Conservation (phyloP, 2,113 vertebrate species). For the Lathamus discolor region DNA sequence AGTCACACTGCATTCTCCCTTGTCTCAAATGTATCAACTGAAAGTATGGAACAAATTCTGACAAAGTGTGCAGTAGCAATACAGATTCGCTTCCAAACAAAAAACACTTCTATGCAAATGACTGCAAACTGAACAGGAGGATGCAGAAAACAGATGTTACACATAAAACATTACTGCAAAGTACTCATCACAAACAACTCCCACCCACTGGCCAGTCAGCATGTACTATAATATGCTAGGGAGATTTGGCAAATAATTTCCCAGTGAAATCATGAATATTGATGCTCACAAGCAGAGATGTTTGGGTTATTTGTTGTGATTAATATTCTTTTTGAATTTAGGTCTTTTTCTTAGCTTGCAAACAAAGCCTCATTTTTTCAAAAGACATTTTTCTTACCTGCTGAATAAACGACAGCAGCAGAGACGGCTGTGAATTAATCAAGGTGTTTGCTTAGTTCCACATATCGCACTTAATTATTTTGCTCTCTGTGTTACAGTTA, state of each 20-base stretch:
- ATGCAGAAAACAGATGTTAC: slow-evolving; percentile 48
- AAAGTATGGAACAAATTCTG: not conserved
- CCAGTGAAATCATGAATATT: slow-evolving; percentile 31
- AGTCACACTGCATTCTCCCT: not conserved
- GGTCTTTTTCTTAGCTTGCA: not conserved
- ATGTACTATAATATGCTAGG: slow-evolving; percentile 1
- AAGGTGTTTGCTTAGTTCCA: not conserved
- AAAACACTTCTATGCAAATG: not conserved
- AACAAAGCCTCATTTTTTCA: not conserved
- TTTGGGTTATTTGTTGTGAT: slow-evolving; percentile 37
- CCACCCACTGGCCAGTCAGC: slow-evolving; percentile 50
- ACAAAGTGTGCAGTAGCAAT: not conserved
- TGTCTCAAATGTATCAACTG: not conserved
- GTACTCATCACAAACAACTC: slow-evolving; percentile 26
- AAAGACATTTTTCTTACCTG: not conserved
- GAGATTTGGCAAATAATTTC: slow-evolving; percentile 37
- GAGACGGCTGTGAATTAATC: not conserved
- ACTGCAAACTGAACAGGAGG: slow-evolving; percentile 25
- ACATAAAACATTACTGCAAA: slow-evolving; percentile 43
- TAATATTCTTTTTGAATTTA: not conserved
- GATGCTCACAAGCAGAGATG: slow-evolving; percentile 11
- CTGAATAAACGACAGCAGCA: not conserved
- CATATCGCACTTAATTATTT: not conserved
- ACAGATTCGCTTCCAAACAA: not conserved
- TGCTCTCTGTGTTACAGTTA: not conserved